A percentile compares a stretch with the other conserved stretches of the same genome.
phyloP scores from a whole-genome alignment of 92 coral and sea anemone species.

The Porites divaricata region DNA sequence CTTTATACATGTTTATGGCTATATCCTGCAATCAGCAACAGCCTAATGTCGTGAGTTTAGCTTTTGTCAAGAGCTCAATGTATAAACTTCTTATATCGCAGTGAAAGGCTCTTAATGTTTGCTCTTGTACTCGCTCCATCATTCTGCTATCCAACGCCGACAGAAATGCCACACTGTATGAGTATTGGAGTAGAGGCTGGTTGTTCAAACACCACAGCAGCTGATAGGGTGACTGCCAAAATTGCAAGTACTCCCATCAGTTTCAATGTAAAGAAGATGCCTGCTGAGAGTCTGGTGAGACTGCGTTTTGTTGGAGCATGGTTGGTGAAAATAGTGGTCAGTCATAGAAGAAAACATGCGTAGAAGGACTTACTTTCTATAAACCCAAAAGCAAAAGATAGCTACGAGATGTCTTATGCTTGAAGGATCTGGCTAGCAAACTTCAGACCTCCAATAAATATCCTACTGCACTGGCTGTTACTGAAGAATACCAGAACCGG shows the following conservation, averaged over 20 bases:
- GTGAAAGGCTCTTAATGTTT: no score
- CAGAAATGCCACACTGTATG: no score
- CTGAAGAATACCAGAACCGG: constrained; percentile 37
- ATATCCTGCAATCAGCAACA: no score
- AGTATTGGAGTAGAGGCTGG: not conserved
- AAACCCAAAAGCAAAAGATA: not conserved
- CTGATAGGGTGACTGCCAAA: not conserved
- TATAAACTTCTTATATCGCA: no score
- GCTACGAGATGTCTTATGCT: not conserved
- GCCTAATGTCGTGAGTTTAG: no score
- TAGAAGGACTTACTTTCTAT: not conserved
- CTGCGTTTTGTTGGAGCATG: constrained; percentile 10
- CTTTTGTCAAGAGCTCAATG: no score
- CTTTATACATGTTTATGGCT: no score
- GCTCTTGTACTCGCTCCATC: no score
- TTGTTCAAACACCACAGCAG: not conserved
- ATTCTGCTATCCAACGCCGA: no score
- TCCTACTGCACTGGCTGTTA: constrained; percentile 28
- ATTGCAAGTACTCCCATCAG: not conserved
- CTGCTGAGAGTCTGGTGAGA: not conserved
- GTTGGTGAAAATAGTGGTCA: not conserved
- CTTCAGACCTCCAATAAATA: not conserved
- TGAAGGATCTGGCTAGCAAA: not conserved
- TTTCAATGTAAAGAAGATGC: not conserved
- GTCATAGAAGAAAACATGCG: not conserved